Evolutionary conservation across 2,113 vertebrate genomes (phyloP).

Genomic region (Girardinichthys multiradiatus): DNA sequence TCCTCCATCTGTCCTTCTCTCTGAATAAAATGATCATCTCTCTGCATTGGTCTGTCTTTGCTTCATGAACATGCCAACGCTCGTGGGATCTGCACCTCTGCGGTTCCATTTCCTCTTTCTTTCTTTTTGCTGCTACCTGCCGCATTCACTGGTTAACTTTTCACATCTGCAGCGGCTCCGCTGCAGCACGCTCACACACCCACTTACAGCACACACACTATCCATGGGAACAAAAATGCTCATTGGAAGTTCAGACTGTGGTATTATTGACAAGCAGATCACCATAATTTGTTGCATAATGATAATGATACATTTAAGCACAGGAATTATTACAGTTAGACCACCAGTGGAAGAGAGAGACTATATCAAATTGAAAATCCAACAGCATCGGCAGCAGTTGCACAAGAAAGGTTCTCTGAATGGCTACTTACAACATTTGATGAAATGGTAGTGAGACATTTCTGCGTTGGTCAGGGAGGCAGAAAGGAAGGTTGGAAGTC

Average conservation of each 20-base stretch:
- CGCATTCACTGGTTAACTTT: conserved; percentile 76
- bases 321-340: conserved; percentile 25
- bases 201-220: conserved; percentile 41
- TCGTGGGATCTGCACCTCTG: conserved; percentile 38
- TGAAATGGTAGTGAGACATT: conserved; percentile 96
- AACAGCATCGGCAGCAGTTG: neutral
- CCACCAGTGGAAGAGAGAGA: conserved; percentile 14
- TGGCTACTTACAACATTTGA: conserved; percentile 95
- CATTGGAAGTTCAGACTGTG: conserved; percentile 54
- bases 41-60: conserved; percentile 34
- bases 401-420: conserved; percentile 20
- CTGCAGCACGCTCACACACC: conserved; percentile 70
- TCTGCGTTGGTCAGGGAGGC: conserved; percentile 68
- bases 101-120: conserved; percentile 17
- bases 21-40: conserved; percentile 27
- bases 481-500: conserved; percentile 52
- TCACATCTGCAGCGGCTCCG: conserved; percentile 68
- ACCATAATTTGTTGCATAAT: conserved; percentile 20
- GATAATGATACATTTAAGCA: neutral
- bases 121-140: conserved; percentile 62
- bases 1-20: conserved; percentile 54
- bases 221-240: conserved; percentile 13
- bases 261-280: conserved; percentile 12
- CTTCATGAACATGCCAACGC: conserved; percentile 43
- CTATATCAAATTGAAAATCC: conserved; percentile 24